Evolutionary conservation across 2,888 invertebrate genomes (phyloP), one percentile per base, ranked within the genome.

Genomic region (Parascotia fuliginaria): DNA sequence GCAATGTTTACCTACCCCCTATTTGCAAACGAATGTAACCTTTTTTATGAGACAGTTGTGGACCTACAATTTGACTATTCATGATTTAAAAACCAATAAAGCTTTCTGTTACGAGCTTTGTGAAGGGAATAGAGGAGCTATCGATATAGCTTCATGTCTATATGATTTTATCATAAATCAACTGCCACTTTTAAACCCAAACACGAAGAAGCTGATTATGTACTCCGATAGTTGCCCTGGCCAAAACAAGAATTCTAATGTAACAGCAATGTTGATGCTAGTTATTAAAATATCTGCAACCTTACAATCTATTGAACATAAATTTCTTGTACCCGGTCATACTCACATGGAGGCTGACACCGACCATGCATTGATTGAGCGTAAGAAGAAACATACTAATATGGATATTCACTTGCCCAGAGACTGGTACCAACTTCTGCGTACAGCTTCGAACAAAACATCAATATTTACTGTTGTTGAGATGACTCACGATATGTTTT

Each of bases 111-210:
- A 57, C 43, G 65, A 64, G 66, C 70, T 67, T 44, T 50, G 50
- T 34, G 45, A 41, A 28, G 59, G 47, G 11, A 55, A 34, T 15
- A 47, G 68, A 47, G 73, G 68, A 34, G 66, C 65, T 3, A 71
- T 71, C 42, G 48, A 73, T 40, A 68, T 73, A 34, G 66, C 64
- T 16, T 62, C 65, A 39, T 68, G 67, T 55, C 32, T 70, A 29
- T 60, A 44, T 37, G 42, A 61, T 39, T 54, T 63, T 50, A 48
- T 48, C 42, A n/a, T n/a, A n/a, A n/a, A n/a, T n/a, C n/a, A n/a
- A n/a, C n/a, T n/a, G n/a, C n/a, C n/a, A n/a, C n/a, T n/a, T n/a
- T n/a, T n/a, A n/a, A n/a, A n/a, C n/a, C n/a, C n/a, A n/a, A n/a
- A n/a, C n/a, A n/a, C n/a, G n/a, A n/a, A n/a, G n/a, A n/a, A n/a